Conservation (phyloP, 2,797 vertebrate genomes). For the Uromys caudimaculatus region DNA sequence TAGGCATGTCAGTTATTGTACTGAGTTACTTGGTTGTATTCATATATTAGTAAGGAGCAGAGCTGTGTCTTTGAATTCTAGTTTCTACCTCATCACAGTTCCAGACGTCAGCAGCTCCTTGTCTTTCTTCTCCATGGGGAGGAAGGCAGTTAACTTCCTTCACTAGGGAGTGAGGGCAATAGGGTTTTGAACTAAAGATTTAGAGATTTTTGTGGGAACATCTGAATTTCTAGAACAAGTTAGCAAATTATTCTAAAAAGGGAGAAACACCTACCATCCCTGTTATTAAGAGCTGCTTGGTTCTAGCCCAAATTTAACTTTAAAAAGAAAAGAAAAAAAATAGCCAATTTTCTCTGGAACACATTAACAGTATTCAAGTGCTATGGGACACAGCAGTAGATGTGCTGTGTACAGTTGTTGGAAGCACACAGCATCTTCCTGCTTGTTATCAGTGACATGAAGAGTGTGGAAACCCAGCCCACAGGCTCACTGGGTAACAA, state of each 20-base stretch:
- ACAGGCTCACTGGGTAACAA: background rate
- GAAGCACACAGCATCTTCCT: background rate
- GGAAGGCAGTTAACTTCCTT: background rate
- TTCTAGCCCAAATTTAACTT: constrained; percentile 66
- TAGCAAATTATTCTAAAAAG: constrained; percentile 68
- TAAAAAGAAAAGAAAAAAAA: background rate
- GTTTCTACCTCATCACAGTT: background rate
- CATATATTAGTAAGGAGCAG: background rate
- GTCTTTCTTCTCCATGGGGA: background rate
- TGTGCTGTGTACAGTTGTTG: background rate
- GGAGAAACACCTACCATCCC: constrained; percentile 60
- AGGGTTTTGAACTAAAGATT: constrained; percentile 54
- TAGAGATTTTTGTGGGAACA: constrained; percentile 41
- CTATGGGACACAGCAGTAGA: background rate
- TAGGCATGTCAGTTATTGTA: background rate
- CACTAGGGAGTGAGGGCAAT: background rate
- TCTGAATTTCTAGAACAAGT: constrained; percentile 69
- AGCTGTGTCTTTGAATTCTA: background rate
- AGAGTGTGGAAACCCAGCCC: background rate
- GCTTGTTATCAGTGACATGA: background rate
- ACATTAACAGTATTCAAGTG: constrained; percentile 42
- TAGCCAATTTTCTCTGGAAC: constrained; percentile 13
- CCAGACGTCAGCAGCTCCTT: background rate
- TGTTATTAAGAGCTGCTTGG: constrained; percentile 71
- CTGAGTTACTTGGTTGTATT: background rate